Evolutionary conservation across 2,888 invertebrate species (phyloP), one percentile per base, ranked within the genome.

Genomic region (Acleris laterana): DNA sequence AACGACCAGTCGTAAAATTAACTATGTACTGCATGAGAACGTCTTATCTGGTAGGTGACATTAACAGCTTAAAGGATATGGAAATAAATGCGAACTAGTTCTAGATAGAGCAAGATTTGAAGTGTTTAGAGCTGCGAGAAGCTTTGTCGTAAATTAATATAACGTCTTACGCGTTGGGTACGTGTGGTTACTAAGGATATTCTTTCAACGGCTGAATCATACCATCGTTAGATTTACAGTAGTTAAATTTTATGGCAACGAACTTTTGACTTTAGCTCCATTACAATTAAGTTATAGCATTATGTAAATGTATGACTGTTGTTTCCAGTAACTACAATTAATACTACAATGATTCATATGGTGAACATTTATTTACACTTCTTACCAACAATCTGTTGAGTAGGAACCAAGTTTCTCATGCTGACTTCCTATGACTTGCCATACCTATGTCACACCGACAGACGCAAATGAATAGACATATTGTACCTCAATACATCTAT

Each of bases 301-400:
- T 42, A 48, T 50, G 76, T 78, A 72, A 74, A 73, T 72, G 70
- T 64, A 62, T 70, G 63, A 75, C 75, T 74, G 72, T 69, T 46
- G 46, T 46, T 71, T 71, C 71, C 71, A 63, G 72, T 62, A 66
- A 70, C 55, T 38, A 32, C 58, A 68, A 67, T 69, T 64, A 63
- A 67, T 52, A 68, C 70, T 62, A 61, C 50, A 72, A 72, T 73
- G 72, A 77, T 66, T 76, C 75, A 78, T 70, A 68, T 60, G 50
- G 46, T 66, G 58, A 71, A 67, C 70, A 69, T 69, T 69, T 68
- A 69, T 73, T 69, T 63, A 61, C 52, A 51, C 65, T 69, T 59
- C 60, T 25, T 32, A 56, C 55, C 50, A 50, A 63, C 49, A 25
- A 16, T 57, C 3, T 22, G 46, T 57, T 25, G 17, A 28, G 13